phyloP scores from a whole-genome alignment of 2,797 vertebrate species.

The Thaleichthys pacificus region DNA sequence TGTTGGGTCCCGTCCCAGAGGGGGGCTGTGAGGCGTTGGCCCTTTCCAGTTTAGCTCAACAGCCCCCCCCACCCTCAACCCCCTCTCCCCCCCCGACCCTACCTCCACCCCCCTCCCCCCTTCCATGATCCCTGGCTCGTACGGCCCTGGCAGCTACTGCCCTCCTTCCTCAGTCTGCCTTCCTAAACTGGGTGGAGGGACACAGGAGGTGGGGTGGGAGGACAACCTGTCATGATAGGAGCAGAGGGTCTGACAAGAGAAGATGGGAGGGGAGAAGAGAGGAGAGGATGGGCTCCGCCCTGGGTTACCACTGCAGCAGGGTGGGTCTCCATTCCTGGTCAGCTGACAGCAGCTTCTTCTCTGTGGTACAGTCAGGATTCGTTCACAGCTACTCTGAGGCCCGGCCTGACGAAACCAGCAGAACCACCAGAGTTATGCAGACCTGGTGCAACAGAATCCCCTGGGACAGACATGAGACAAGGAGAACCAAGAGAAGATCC shows the following conservation, averaged over 20 bases:
- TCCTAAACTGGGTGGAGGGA: too few species aligned
- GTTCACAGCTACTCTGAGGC: conserved; percentile 34
- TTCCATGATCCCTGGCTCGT: not conserved
- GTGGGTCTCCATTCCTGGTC: not conserved
- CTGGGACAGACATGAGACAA: too few species aligned
- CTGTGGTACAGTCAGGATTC: conserved; percentile 54
- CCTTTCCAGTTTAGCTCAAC: conserved; percentile 32
- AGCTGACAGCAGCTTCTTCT: conserved; percentile 64
- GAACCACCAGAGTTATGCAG: too few species aligned
- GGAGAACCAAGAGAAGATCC: too few species aligned
- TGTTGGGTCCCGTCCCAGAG: conserved; percentile 30
- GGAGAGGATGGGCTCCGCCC: too few species aligned
- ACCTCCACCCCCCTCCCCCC: not conserved
- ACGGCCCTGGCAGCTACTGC: not conserved
- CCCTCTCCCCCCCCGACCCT: not conserved
- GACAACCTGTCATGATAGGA: not conserved
- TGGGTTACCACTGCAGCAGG: not conserved
- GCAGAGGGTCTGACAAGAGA: not conserved
- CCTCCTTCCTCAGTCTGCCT: not conserved
- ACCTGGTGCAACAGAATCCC: too few species aligned
- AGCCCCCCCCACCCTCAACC: not conserved
- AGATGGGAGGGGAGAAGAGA: not conserved
- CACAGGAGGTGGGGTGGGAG: conserved; percentile 7
- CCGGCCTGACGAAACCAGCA: too few species aligned
- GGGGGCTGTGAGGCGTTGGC: conserved; percentile 55